Evolutionary conservation across 2,113 vertebrate genomes (phyloP).

Genomic region (Leuciscus idus): DNA sequence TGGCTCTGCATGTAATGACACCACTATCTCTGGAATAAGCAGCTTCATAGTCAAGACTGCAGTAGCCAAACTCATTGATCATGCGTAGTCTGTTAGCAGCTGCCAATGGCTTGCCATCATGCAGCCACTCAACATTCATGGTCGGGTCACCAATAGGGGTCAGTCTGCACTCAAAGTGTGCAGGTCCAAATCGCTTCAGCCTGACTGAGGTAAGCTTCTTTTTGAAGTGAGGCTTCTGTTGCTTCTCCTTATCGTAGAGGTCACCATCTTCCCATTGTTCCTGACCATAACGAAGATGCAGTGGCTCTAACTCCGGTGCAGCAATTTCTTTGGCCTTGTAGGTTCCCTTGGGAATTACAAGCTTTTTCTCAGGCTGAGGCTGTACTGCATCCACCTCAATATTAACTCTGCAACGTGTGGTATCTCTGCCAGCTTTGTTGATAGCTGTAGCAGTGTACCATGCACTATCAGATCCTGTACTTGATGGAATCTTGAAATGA

Average conservation of each 20-base stretch:
- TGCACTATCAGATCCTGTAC: constrained; percentile 85
- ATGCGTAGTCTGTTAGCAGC: constrained; percentile 96
- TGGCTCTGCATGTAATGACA: constrained; percentile 93
- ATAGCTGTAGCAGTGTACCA: constrained; percentile 99
- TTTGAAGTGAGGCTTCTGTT: constrained; percentile 96
- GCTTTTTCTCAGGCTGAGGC: constrained; percentile 90
- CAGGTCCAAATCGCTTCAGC: constrained; percentile 90
- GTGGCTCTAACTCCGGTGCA: constrained; percentile 92
- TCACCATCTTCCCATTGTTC: constrained; percentile 99
- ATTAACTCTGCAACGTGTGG: constrained; percentile 95
- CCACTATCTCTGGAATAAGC: constrained; percentile 96
- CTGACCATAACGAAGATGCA: constrained; percentile 94
- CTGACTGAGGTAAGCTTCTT: constrained; percentile 94
- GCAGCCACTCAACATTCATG: constrained; percentile 97
- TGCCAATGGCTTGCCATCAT: constrained; percentile 91
- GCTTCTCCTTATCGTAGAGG: constrained; percentile 97
- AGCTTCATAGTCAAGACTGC: constrained; percentile 92
- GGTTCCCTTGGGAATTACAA: constrained; percentile 93
- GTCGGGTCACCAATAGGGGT: constrained; percentile 96
- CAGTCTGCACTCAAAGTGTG: constrained; percentile 94
- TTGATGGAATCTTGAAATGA: constrained; percentile 88
- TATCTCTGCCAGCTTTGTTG: constrained; percentile 95
- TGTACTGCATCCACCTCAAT: constrained; percentile 89
- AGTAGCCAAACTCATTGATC: constrained; percentile 98
- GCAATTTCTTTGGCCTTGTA: constrained; percentile 96